These are phyloP conservation scores for Pungitius pungitius DNA, from an alignment of 2,113 vertebrate species.

Conservation along the genomic window DNA sequence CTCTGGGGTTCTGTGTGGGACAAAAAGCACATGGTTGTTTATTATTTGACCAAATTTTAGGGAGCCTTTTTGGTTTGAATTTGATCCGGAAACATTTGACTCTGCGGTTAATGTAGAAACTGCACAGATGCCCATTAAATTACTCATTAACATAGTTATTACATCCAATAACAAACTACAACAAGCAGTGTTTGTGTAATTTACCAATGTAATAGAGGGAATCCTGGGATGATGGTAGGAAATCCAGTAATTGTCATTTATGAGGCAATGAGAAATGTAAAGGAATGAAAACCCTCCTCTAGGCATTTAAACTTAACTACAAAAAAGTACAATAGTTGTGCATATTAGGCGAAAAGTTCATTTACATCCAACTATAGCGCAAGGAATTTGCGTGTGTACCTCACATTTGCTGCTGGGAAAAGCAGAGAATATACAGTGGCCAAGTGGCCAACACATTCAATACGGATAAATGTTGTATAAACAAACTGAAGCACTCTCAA, in stretches of 20 bases:
- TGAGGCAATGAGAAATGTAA: background rate
- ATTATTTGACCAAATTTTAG: background rate
- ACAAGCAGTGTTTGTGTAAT: background rate
- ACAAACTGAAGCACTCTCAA: background rate
- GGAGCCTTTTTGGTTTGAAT: background rate
- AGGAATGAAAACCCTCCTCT: background rate
- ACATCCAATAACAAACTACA: background rate
- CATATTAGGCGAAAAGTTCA: background rate
- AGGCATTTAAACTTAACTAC: background rate
- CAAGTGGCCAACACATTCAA: background rate
- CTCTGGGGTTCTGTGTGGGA: slow-evolving; percentile 79
- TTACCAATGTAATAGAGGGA: background rate
- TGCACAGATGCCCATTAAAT: background rate
- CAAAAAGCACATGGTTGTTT: slow-evolving; percentile 22
- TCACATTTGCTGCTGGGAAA: background rate
- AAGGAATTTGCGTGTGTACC: background rate
- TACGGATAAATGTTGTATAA: background rate
- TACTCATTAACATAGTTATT: background rate
- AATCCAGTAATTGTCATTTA: background rate
- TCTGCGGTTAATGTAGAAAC: background rate
- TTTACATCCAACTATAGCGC: background rate
- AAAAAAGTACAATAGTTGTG: background rate
- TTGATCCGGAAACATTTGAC: background rate
- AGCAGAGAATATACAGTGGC: background rate
- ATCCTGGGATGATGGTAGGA: background rate